Percentiles rank a stretch among this genome's conserved stretches.
Conservation (phyloP, 1,140 invertebrate genomes). For the Macrostomum lignano region DNA sequence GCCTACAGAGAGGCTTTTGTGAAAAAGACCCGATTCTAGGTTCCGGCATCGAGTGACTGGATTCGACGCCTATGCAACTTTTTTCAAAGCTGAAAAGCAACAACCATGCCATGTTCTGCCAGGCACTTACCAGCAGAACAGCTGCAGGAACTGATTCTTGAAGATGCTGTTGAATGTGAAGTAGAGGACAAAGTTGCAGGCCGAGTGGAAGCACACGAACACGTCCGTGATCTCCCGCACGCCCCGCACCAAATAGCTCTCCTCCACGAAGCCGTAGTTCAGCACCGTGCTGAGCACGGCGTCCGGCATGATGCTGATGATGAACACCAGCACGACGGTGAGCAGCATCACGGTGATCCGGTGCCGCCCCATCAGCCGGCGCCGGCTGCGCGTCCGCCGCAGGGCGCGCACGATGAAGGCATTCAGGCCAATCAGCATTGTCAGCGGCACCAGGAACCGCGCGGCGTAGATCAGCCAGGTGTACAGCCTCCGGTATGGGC, state of each 20-base stretch:
- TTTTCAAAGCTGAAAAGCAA: too few species aligned
- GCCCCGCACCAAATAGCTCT: constrained; percentile 8
- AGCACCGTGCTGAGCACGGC: constrained; percentile 7
- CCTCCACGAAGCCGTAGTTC: constrained; percentile 7
- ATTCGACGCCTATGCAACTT: too few species aligned
- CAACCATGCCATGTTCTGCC: too few species aligned
- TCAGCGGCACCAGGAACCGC: constrained; percentile 6
- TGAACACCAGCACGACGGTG: too few species aligned
- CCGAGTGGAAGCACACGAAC: constrained; percentile 7
- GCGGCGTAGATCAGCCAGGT: constrained; percentile 7
- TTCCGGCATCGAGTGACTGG: too few species aligned
- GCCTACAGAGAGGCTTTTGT: too few species aligned
- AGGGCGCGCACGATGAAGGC: constrained; percentile 7
- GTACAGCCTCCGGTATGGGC: too few species aligned
- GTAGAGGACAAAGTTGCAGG: constrained; percentile 7
- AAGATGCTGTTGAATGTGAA: constrained; percentile 7
- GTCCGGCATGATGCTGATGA: constrained; percentile 8
- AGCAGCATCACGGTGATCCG: constrained; percentile 7
- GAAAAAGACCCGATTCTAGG: too few species aligned
- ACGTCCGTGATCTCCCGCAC: constrained; percentile 8
- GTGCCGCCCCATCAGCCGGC: constrained; percentile 7
- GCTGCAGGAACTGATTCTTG: constrained; percentile 2
- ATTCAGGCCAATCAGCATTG: constrained; percentile 4
- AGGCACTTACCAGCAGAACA: too few species aligned
- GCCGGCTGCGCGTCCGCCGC: constrained; percentile 5